These are phyloP conservation scores for Nysson spinosus DNA, from an alignment of 2,888 invertebrate genomes.

Conservation along the genomic window DNA sequence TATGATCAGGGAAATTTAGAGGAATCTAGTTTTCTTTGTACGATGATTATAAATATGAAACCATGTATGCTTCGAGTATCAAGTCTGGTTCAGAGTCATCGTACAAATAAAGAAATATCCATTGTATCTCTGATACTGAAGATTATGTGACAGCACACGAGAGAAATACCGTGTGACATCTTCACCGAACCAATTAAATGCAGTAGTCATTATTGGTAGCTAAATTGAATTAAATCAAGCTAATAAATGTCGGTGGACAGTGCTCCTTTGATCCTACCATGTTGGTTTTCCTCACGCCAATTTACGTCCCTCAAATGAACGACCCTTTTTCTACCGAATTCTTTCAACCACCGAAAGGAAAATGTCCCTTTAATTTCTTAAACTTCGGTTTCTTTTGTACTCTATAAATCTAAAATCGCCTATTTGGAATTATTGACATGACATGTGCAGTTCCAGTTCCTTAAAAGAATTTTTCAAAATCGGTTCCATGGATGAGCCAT, in stretches of 20 bases:
- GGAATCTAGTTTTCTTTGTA: too few relatives aligned
- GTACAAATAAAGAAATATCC: background rate
- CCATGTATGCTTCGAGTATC: too few relatives aligned
- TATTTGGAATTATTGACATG: too few relatives aligned
- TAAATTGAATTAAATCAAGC: constrained; percentile 73
- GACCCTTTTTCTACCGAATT: constrained; percentile 19
- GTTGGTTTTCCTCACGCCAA: constrained; percentile 67
- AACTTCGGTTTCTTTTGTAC: background rate
- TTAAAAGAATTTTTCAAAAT: too few relatives aligned
- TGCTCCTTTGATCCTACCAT: constrained; percentile 56
- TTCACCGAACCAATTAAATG: constrained; percentile 65
- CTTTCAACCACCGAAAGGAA: background rate
- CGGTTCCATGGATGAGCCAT: too few relatives aligned
- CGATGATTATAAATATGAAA: too few relatives aligned
- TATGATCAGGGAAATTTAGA: too few relatives aligned
- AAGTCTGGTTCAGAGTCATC: too few relatives aligned
- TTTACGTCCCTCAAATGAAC: constrained; percentile 44
- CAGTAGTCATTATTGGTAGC: constrained; percentile 66
- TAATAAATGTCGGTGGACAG: constrained; percentile 61
- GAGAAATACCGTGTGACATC: constrained; percentile 67
- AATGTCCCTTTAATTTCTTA: background rate
- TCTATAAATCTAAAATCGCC: too few relatives aligned
- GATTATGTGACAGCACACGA: constrained; percentile 22
- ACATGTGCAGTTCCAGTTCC: too few relatives aligned
- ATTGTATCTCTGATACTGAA: background rate